Percentiles rank a stretch among this genome's conserved stretches.
These are phyloP conservation scores for Helicoverpa armigera DNA, from an alignment of 1,140 invertebrate species.

Conservation along the genomic window DNA sequence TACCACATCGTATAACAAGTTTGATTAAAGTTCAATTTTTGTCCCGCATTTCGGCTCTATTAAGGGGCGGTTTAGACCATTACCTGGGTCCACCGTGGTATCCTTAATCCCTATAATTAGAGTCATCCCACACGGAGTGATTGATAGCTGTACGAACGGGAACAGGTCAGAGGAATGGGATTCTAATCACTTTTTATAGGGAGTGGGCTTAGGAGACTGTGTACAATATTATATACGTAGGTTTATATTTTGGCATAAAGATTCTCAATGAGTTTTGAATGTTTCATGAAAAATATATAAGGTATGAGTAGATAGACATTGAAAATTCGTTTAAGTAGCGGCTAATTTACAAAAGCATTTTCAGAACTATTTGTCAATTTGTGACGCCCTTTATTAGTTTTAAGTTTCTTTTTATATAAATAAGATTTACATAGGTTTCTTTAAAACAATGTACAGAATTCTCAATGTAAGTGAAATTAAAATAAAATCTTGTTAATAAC, in stretches of 20 bases:
- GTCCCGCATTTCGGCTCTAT: conserved; percentile 59
- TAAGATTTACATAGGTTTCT: too few relatives aligned
- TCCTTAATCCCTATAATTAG: conserved; percentile 82
- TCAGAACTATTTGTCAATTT: too few relatives aligned
- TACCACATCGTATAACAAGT: conserved; percentile 44
- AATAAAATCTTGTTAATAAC: too few relatives aligned
- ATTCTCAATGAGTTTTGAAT: too few relatives aligned
- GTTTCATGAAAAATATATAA: not conserved
- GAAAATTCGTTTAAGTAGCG: too few relatives aligned
- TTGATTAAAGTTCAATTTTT: conserved; percentile 76
- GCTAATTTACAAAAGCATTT: too few relatives aligned
- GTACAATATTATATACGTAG: not conserved
- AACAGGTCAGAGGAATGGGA: conserved; percentile 67
- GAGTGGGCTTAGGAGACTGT: conserved; percentile 27
- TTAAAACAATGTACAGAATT: too few relatives aligned
- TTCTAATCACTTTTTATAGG: conserved; percentile 73
- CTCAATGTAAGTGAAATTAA: too few relatives aligned
- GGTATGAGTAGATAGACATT: not conserved
- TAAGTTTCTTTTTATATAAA: too few relatives aligned
- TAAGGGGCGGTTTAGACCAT: conserved; percentile 70
- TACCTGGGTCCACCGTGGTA: conserved; percentile 69
- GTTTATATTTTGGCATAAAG: not conserved
- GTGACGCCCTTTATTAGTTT: too few relatives aligned
- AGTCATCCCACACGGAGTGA: conserved; percentile 78
- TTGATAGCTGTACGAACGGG: conserved; percentile 68